Percentiles rank a stretch among this genome's conserved stretches.
Conservation (phyloP, 2,797 vertebrate genomes). For the Schizopygopsis malacanthus region DNA sequence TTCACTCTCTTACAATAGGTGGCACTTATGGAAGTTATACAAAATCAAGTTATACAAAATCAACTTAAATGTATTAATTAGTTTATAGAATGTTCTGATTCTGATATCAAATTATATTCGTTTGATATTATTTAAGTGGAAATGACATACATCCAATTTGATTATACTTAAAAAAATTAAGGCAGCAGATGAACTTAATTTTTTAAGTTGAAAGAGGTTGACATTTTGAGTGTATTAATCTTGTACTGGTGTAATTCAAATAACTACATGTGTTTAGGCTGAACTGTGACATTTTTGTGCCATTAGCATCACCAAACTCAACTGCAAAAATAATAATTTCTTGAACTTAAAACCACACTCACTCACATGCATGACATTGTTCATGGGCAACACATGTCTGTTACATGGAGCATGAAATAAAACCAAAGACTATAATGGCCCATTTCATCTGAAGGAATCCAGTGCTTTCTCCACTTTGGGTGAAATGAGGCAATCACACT, state of each 20-base stretch:
- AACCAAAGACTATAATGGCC: slow-evolving; percentile 51
- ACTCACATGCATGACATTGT: slow-evolving; percentile 13
- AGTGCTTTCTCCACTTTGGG: neutral
- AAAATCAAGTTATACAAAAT: neutral
- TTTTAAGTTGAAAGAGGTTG: neutral
- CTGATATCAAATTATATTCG: neutral
- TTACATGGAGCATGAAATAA: slow-evolving; percentile 60
- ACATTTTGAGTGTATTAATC: neutral
- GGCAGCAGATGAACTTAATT: neutral
- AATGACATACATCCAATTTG: neutral
- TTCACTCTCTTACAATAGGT: neutral
- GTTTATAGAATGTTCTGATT: neutral
- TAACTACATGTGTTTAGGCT: neutral
- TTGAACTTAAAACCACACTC: neutral
- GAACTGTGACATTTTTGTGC: neutral
- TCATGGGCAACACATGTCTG: slow-evolving; percentile 31
- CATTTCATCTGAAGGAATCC: slow-evolving; percentile 64
- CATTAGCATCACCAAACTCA: slow-evolving; percentile 40
- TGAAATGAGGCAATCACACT: neutral
- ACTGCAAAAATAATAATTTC: neutral
- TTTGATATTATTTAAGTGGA: neutral
- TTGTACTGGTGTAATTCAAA: neutral
- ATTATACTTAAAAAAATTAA: neutral
- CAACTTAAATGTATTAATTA: neutral
- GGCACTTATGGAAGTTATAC: neutral